These are phyloP conservation scores for Macrobrachium rosenbergii DNA, from an alignment of 1,140 invertebrate species.

Conservation along the genomic window DNA sequence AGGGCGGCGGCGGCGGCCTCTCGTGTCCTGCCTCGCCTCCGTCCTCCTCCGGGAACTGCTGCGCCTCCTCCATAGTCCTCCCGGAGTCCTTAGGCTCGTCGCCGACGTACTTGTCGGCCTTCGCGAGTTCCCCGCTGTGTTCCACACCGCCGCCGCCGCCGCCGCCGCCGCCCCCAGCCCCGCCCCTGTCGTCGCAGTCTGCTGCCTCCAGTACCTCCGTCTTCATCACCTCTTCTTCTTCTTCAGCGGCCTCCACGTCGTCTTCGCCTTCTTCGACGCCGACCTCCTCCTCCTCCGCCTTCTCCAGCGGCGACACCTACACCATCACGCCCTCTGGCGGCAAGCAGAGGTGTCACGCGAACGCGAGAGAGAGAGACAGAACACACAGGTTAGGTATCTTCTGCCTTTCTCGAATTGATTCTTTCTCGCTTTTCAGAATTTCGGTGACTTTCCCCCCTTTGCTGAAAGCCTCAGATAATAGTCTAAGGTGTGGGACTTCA, in stretches of 20 bases:
- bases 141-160: slow-evolving; percentile 8
- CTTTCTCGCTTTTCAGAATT: neutral
- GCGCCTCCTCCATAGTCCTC: neutral
- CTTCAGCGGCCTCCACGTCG: neutral
- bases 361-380: slow-evolving; percentile 73
- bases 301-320: neutral
- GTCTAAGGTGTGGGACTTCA: too few species aligned
- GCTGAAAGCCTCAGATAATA: too few species aligned
- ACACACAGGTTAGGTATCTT: slow-evolving; percentile 70
- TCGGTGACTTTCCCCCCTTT: neutral
- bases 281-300: neutral
- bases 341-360: slow-evolving; percentile 68
- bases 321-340: slow-evolving; percentile 25
- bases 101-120: slow-evolving; percentile 1
- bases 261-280: neutral
- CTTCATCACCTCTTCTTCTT: slow-evolving; percentile 17
- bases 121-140: neutral
- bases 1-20: neutral
- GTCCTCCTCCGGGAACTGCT: neutral
- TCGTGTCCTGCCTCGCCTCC: neutral
- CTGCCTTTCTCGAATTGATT: neutral
- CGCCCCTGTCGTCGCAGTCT: neutral
- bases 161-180: neutral
- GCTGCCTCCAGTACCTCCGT: slow-evolving; percentile 9
- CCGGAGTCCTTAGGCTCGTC: neutral